These are phyloP conservation scores for Calcarius ornatus DNA, from an alignment of 2,113 vertebrate species.

Conservation along the genomic window DNA sequence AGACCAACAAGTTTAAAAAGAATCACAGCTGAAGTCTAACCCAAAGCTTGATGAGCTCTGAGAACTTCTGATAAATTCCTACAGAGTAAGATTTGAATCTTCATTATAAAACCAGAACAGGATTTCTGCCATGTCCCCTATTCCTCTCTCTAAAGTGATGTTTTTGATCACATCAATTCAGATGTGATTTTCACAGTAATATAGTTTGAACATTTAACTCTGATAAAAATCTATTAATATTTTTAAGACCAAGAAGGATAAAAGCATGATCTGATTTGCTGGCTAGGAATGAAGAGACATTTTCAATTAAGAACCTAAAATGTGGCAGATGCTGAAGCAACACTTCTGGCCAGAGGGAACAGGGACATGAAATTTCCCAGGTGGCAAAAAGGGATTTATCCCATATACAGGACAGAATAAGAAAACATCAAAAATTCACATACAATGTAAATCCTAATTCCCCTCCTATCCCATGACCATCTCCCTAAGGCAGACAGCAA, in stretches of 20 bases:
- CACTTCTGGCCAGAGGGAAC: not conserved
- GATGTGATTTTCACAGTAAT: not conserved
- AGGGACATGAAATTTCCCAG: not conserved
- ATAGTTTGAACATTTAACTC: not conserved
- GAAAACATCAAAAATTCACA: not conserved
- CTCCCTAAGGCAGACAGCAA: not conserved
- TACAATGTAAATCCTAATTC: not conserved
- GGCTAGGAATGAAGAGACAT: not conserved
- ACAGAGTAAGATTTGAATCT: not conserved
- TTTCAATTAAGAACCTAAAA: not conserved
- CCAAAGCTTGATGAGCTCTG: not conserved
- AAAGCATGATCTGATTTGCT: not conserved
- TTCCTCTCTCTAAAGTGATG: not conserved
- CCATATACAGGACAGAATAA: not conserved
- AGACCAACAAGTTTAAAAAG: not conserved
- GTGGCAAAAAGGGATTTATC: not conserved
- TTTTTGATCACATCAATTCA: not conserved
- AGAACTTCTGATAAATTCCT: not conserved
- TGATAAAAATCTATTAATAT: not conserved
- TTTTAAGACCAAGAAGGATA: not conserved
- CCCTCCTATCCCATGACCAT: not conserved
- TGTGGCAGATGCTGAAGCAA: not conserved
- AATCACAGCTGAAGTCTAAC: not conserved
- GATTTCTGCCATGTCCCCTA: not conserved
- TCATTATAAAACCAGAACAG: not conserved